Evolutionary conservation across 2,797 vertebrate species (phyloP).

Genomic region (Halcyon smyrnensis): DNA sequence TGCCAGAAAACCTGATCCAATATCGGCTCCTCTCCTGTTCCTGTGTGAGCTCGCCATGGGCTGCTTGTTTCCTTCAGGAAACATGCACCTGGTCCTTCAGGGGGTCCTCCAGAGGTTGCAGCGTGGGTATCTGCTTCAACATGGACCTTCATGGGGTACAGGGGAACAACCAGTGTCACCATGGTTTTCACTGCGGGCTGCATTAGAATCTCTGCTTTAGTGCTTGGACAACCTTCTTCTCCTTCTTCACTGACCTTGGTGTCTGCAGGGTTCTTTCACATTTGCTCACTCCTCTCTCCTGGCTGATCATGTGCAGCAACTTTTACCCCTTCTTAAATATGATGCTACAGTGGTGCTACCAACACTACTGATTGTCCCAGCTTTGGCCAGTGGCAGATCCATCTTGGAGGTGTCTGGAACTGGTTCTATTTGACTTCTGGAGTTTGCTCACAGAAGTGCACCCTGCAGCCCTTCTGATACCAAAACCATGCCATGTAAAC

Average conservation of each 20-base stretch:
- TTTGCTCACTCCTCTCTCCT: neutral
- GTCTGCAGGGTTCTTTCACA: neutral
- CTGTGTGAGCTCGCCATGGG: neutral
- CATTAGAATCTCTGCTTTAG: neutral
- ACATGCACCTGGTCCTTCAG: neutral
- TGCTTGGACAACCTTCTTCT: neutral
- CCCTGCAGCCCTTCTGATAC: neutral
- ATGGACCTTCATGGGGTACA: neutral
- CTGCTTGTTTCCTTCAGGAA: neutral
- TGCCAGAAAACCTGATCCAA: neutral
- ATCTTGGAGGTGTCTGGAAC: neutral
- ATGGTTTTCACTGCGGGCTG: neutral
- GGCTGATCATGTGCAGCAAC: rapidly evolving
- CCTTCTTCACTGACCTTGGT: neutral
- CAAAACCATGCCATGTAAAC: neutral
- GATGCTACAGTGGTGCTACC: neutral
- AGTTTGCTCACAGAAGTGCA: neutral
- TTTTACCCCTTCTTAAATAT: neutral
- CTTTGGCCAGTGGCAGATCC: rapidly evolving
- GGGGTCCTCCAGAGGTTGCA: neutral
- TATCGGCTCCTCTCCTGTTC: rapidly evolving
- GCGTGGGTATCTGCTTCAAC: neutral
- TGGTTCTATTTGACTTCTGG: neutral
- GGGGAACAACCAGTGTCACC: neutral
- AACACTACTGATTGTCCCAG: neutral